Evolutionary conservation across 2,797 vertebrate species (phyloP), one percentile per base, ranked within the genome.

Genomic region (Dipus sagitta): DNA sequence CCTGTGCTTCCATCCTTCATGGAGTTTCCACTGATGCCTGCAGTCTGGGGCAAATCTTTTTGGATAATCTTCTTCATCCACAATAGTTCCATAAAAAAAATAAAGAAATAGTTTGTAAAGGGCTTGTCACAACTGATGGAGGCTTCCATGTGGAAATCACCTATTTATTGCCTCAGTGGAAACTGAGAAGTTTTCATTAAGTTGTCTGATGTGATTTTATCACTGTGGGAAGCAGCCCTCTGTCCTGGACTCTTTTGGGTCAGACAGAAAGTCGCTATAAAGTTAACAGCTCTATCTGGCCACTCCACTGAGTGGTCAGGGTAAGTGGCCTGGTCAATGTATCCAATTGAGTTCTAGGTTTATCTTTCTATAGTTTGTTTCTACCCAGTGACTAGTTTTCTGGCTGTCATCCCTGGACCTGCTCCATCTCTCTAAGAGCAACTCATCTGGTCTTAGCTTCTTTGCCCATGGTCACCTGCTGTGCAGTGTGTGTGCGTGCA

Each of bases 121-220:
- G 78, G 81, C 92, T 90, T 96, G 93, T 96, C 97, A 94, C 30
- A 20, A 30, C 90, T 75, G 65, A 91, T 32, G 92, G 94, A 86
- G 82, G 86, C 94, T 95, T 95, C 97, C 96, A 81, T 64, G 97
- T 95, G 96, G 97, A 98, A 98, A 97, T 93, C 96, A 80, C 94
- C 74, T 77, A 87, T 96, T 96, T 96, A 94, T 96, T 90, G 96
- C 88, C 94, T 97, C 96, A 78, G 26, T 77, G 90, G 96, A 86
- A 97, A 60, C 78, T 0, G 15, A 82, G 91, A 60, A 0, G 6
- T 96, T 96, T 95, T 96, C 97, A 97, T 98, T 97, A 98, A 97
- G 74, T 82, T 97, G 97, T 97, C 97, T 74, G 26, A 77, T 93
- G 86, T 94, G 26, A 97, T 97, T 96, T 97, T 93, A 90, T 98